Evolutionary conservation across 2,888 invertebrate species (phyloP).

Genomic region (Hyposoter didymator): DNA sequence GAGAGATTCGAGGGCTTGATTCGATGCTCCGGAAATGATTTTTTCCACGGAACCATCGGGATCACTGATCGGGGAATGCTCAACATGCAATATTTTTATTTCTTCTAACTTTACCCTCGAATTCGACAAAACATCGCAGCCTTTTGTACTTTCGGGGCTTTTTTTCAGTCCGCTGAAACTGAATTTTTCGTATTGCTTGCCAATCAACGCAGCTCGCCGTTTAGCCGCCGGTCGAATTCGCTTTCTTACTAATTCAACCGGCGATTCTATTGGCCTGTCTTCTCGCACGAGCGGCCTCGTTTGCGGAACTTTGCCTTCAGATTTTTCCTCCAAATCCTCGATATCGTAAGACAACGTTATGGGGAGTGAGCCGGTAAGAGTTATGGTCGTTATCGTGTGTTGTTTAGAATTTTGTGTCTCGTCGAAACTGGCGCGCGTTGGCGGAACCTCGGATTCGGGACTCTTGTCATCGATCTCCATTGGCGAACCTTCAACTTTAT

Average conservation of each 20-base stretch:
- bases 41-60: not conserved
- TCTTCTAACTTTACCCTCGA: slow-evolving; percentile 17
- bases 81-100: slow-evolving; percentile 13
- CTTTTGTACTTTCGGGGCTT: slow-evolving; percentile 5
- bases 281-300: slow-evolving; percentile 22
- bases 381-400: slow-evolving; percentile 53
- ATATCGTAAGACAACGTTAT: slow-evolving; percentile 63
- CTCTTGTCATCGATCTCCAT: not conserved
- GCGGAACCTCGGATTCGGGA: not conserved
- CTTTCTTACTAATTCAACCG: slow-evolving; percentile 48
- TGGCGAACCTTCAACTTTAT: not conserved
- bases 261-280: not conserved
- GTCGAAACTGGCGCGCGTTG: not conserved
- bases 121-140: slow-evolving; percentile 17
- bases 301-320: not conserved
- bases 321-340: slow-evolving; percentile 22
- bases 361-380: slow-evolving; percentile 56
- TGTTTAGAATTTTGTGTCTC: slow-evolving; percentile 2
- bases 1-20: not conserved
- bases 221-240: slow-evolving; percentile 35
- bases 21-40: not conserved
- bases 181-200: slow-evolving; percentile 64
- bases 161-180: slow-evolving; percentile 63
- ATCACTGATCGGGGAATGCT: slow-evolving; percentile 1
- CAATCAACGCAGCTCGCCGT: slow-evolving; percentile 23